Base-by-base conservation (phyloP, 2,113 vertebrate species). In the Mirounga angustirostris region DNA sequence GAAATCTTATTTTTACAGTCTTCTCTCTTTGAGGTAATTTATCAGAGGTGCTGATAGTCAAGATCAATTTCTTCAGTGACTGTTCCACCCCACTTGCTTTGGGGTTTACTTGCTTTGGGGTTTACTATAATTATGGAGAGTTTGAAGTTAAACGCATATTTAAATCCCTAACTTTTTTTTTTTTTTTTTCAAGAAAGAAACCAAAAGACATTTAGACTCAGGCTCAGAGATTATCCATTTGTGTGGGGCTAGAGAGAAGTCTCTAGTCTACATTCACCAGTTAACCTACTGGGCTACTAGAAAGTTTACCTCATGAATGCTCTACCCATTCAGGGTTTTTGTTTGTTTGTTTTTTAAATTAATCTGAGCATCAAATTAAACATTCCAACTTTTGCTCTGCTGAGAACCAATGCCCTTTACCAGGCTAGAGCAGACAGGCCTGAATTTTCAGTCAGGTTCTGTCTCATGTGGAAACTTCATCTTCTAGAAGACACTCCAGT, bases 1-100 rank as follows among this genome's bases (percentile, higher is more conserved):
- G 74, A 96, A 92, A 78, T 36, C 46, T 73, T 92, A 80, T 58
- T 87, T 81, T 92, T 94, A 58, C 1, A 79, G 5, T 78, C 18
- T 94, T 8, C 11, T 89, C 30, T 36, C 4, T 50, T 96, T 88
- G 78, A 92, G 3, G 13, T 65, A 85, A 95, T 67, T 76, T 91
- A 71, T 24, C 59, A 90, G 56, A 63, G 8, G 74, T 86, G 12
- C 30, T 0, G 2, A 85, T 40, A 4, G 40, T 40, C 40, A 58
- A 92, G 24, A 81, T 10, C 58, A 56, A 63, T 52, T 80, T 96
- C 10, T 65, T 96, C 2, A 69, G 19, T 82, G 21, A 28, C 21
- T 84, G 10, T 58, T 86, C 14, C 94, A 91, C 22, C 61, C 5
- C 36, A 36, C 11, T 52, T 86, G 6, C 52, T 50, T 73, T 82